Percentiles rank a stretch among this genome's conserved stretches.
Evolutionary conservation across 2,797 vertebrate species (phyloP).

Genomic region (Danio choprae): DNA sequence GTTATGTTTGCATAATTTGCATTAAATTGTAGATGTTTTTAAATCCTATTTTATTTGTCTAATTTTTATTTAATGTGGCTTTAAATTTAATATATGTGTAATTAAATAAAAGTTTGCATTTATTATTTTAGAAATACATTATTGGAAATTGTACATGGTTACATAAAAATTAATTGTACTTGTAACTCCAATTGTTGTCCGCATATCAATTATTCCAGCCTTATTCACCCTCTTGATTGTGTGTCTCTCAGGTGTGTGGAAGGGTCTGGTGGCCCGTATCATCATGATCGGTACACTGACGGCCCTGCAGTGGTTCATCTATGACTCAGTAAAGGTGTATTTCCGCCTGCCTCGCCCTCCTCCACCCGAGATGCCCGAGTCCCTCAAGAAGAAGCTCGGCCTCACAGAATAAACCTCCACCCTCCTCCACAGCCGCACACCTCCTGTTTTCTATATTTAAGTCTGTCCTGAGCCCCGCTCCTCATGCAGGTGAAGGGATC

Average conservation of each 20-base stretch:
- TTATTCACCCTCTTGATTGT: background rate
- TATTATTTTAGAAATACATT: too few relatives aligned
- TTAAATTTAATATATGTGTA: too few relatives aligned
- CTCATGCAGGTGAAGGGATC: slow-evolving; percentile 21
- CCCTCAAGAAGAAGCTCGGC: slow-evolving; percentile 88
- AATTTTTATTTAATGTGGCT: too few relatives aligned
- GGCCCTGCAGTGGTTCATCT: slow-evolving; percentile 90
- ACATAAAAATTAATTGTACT: too few relatives aligned
- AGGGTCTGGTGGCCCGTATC: slow-evolving; percentile 88
- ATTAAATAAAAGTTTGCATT: too few relatives aligned
- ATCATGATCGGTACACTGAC: slow-evolving; percentile 91
- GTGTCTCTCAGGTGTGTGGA: slow-evolving; percentile 83
- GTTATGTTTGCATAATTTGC: too few relatives aligned
- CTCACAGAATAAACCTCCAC: slow-evolving; percentile 74
- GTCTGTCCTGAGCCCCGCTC: slow-evolving; percentile 41
- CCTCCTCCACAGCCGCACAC: slow-evolving; percentile 6
- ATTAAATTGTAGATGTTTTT: too few relatives aligned
- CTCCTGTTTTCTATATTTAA: slow-evolving; percentile 63
- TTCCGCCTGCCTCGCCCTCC: slow-evolving; percentile 88
- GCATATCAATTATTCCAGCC: background rate
- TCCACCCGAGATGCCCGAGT: slow-evolving; percentile 89
- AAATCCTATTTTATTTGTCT: too few relatives aligned
- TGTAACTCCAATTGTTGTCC: too few relatives aligned
- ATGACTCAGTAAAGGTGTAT: slow-evolving; percentile 89
- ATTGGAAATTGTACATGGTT: too few relatives aligned